phyloP scores from a whole-genome alignment of 2,888 invertebrate species.

The Drosophila quasianomalipes region DNA sequence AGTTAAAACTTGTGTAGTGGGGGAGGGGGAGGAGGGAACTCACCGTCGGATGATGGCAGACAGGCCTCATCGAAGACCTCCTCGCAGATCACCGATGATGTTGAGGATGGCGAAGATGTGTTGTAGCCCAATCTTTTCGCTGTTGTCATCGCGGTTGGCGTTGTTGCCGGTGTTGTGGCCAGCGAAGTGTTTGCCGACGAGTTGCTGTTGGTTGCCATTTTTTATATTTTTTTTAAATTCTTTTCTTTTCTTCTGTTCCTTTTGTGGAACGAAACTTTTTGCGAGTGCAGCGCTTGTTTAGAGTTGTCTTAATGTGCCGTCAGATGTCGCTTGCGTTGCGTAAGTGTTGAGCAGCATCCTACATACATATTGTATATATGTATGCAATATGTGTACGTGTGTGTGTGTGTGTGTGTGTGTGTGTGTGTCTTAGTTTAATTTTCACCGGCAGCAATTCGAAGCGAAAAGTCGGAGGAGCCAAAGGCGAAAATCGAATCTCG shows the following conservation, averaged over 20 bases:
- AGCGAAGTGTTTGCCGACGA: constrained; percentile 63
- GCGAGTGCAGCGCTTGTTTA: constrained; percentile 7
- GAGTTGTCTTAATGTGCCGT: constrained; percentile 30
- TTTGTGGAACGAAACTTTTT: neutral
- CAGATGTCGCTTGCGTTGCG: constrained; percentile 56
- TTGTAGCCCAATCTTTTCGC: constrained; percentile 71
- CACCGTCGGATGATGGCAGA: constrained; percentile 93
- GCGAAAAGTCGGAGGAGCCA: constrained; percentile 29
- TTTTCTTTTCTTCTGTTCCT: neutral
- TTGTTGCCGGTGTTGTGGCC: constrained; percentile 63
- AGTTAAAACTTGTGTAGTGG: neutral
- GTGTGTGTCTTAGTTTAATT: constrained; percentile 4
- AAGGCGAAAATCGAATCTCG: constrained; percentile 55
- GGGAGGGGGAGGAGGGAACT: constrained; percentile 59
- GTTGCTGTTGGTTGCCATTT: constrained; percentile 50
- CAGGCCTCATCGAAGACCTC: constrained; percentile 94
- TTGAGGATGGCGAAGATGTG: constrained; percentile 68
- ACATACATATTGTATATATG: constrained; percentile 2
- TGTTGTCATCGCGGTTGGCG: constrained; percentile 56
- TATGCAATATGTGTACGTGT: constrained; percentile 4
- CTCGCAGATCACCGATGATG: constrained; percentile 89
- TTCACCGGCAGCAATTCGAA: constrained; percentile 38
- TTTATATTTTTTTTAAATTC: neutral
- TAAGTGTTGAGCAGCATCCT: constrained; percentile 47
- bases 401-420: constrained; percentile 7